These are phyloP conservation scores for Gadopsis bispinosus DNA, from an alignment of 2,797 vertebrate genomes.

Conservation along the genomic window DNA sequence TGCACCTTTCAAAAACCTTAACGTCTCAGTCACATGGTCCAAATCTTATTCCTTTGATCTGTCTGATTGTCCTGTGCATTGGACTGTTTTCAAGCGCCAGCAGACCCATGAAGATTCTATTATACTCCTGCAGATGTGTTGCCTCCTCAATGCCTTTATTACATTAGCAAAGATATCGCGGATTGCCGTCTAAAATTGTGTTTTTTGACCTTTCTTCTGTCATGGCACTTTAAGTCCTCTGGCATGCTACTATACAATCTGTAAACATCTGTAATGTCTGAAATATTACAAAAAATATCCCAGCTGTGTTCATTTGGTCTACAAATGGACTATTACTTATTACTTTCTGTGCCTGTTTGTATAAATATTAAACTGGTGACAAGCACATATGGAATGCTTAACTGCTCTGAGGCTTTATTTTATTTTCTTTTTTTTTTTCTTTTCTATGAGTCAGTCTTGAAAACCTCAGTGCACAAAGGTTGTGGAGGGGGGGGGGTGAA, in stretches of 20 bases:
- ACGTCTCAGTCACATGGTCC: neutral
- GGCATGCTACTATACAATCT: neutral
- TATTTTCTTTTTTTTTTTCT: neutral
- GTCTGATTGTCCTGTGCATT: neutral
- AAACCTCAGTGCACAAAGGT: neutral
- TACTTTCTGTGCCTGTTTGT: neutral
- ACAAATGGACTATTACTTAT: neutral
- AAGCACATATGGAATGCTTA: neutral
- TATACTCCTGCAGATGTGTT: neutral
- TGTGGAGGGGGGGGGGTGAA: neutral
- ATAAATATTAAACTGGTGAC: neutral
- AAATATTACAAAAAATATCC: neutral
- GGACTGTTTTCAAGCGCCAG: constrained; percentile 11
- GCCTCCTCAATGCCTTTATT: neutral
- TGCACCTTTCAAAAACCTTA: neutral
- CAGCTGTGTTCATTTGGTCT: neutral
- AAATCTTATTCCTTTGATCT: neutral
- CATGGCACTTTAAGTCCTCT: neutral
- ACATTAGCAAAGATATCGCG: neutral
- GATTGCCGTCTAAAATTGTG: neutral
- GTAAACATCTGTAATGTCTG: neutral
- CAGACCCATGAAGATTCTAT: neutral
- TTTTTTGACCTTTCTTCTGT: neutral
- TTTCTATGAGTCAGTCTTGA: neutral
- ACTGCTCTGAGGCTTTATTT: constrained; percentile 6